Base-by-base conservation (phyloP, 2,113 vertebrate species). In the Capreolus pygargus region DNA sequence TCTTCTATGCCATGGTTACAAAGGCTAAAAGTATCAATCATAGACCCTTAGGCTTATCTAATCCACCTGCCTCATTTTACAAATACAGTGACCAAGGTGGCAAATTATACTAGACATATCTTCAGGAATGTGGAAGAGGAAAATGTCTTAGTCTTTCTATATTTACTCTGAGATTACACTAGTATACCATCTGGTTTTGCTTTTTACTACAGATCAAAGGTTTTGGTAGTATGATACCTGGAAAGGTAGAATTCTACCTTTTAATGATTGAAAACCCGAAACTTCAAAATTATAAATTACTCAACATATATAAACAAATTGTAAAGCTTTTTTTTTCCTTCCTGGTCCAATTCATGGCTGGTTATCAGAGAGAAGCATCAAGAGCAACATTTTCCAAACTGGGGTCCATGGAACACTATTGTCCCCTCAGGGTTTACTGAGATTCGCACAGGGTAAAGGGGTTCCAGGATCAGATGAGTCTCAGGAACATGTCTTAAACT, bases 61-160 rank as follows among this genome's bases (percentile, higher is more conserved):
- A 93, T 82, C 47, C 43, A 81, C 52, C 52, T 70, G 57, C 45
- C 89, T 95, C 84, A 89, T 86, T 97, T 94, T 95, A 94, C 15
- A 94, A 82, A 50, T 30, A 91, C 54, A 47, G 60, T 55, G 83
- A 55, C 25, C 11, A 7, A 60, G n/a, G 64, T 15, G 45, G 64
- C 39, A 86, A 70, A 89, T 67, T 54, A 86, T 17, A 50, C 7
- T 16, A 39, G 30, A 21, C 16, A 14, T 33, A 54, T 36, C 58
- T 86, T 89, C 50, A 94, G 86, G n/a, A 89, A 94, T 74, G 27
- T 86, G 74, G 45, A 76, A 54, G 39, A 70, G 28, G 47, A 76
- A 70, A 82, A 50, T 28, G 28, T 23, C 67, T 83, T 23, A 84
- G 60, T 33, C 39, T 61, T 76, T 55, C 74, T 25, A 54, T 12